Conservation (phyloP, 2,113 vertebrate genomes). For the Formicarius rufipectus region DNA sequence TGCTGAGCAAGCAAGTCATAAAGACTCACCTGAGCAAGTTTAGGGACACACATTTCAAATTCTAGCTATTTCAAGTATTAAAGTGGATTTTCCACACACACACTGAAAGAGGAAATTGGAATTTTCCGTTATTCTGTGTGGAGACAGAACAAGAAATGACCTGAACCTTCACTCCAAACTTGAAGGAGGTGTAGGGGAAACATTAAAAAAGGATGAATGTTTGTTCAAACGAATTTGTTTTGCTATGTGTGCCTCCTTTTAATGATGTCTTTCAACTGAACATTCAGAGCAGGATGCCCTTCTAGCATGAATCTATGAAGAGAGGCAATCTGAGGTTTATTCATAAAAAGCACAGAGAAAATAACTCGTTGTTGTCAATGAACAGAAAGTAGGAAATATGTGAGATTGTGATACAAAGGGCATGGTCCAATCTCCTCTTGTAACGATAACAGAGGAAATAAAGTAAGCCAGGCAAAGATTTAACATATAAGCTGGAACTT, state of each 20-base stretch:
- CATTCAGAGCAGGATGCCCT: neutral
- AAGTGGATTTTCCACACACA: neutral
- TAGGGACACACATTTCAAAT: neutral
- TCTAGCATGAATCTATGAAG: neutral
- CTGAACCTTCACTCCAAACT: neutral
- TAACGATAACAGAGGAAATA: neutral
- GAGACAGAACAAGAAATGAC: neutral
- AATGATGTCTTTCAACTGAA: neutral
- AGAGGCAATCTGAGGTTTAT: neutral
- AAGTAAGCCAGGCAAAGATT: neutral
- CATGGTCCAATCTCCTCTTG: neutral
- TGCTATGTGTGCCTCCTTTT: neutral
- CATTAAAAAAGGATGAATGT: neutral
- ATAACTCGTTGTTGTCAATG: neutral
- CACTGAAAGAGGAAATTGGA: neutral
- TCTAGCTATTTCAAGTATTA: conserved; percentile 1
- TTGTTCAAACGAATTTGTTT: neutral
- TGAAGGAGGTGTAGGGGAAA: neutral
- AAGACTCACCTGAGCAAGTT: neutral
- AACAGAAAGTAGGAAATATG: neutral
- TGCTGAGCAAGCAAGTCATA: neutral
- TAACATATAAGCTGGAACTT: neutral
- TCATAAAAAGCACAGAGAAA: neutral
- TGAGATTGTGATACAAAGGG: neutral
- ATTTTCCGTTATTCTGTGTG: neutral